Conservation (phyloP, 1,140 invertebrate genomes). For the Bathynomus jamesi region DNA sequence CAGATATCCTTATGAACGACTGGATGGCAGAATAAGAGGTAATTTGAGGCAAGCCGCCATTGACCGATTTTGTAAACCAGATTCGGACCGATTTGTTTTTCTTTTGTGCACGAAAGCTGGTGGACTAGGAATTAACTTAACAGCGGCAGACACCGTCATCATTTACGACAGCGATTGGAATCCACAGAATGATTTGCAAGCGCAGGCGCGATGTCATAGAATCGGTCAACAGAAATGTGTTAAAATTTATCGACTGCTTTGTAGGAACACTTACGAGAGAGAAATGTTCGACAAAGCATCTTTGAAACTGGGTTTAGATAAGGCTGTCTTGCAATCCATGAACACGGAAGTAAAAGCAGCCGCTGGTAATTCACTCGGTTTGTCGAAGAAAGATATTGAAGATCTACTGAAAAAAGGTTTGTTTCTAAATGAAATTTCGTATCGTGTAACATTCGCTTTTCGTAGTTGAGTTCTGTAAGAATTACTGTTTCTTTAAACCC, state of each 20-base stretch:
- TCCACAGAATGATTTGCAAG: slow-evolving; percentile 98
- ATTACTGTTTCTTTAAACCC: too few relatives aligned
- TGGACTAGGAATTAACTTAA: slow-evolving; percentile 95
- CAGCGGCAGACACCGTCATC: slow-evolving; percentile 98
- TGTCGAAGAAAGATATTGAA: slow-evolving; percentile 98
- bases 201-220: slow-evolving; percentile 95
- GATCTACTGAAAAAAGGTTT: slow-evolving; percentile 90
- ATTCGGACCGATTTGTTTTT: slow-evolving; percentile 97
- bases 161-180: slow-evolving; percentile 99
- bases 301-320: slow-evolving; percentile 93
- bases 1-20: slow-evolving; percentile 91
- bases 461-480: too few relatives aligned
- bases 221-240: slow-evolving; percentile 99
- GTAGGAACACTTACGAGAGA: slow-evolving; percentile 95
- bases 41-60: slow-evolving; percentile 97
- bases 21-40: slow-evolving; percentile 95
- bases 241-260: slow-evolving; percentile 95
- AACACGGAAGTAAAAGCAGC: slow-evolving; percentile 67
- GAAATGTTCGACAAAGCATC: slow-evolving; percentile 99
- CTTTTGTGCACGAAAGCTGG: slow-evolving; percentile 96
- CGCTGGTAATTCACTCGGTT: slow-evolving; percentile 53
- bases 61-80: slow-evolving; percentile 92
- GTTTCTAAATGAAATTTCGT: background rate
- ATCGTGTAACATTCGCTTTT: too few relatives aligned
- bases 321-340: slow-evolving; percentile 98